Percentiles rank a stretch among this genome's conserved stretches.
Evolutionary conservation across 2,797 vertebrate genomes (phyloP).

Genomic region (Myotis findleyi): DNA sequence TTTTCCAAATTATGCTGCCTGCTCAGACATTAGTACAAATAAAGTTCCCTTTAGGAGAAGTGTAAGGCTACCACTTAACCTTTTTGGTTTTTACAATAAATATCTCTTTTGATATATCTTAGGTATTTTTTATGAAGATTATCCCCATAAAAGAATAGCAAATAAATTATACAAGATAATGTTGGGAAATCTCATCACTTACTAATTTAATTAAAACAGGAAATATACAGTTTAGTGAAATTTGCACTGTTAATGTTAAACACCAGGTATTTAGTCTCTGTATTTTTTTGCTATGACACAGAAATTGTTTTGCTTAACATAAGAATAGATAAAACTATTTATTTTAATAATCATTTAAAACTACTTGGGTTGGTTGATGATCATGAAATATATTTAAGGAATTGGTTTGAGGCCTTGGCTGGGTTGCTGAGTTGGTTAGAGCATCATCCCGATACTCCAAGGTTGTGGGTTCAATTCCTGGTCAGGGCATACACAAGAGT

Average conservation of each 20-base stretch:
- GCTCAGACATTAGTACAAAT: background rate
- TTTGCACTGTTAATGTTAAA: background rate
- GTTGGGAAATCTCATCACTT: background rate
- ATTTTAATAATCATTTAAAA: background rate
- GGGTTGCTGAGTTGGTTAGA: too few species aligned
- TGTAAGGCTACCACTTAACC: background rate
- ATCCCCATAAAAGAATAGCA: background rate
- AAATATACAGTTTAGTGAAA: background rate
- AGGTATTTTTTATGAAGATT: background rate
- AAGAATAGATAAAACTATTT: background rate
- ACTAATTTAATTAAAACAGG: constrained; percentile 5
- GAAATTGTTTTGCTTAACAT: background rate
- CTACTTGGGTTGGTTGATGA: background rate
- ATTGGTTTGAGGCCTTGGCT: background rate
- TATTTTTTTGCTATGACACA: background rate
- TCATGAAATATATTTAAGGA: constrained; percentile 11
- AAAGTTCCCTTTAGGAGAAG: background rate
- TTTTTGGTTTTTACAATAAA: background rate
- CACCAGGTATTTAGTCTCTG: background rate
- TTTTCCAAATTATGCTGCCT: background rate
- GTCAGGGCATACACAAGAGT: too few species aligned
- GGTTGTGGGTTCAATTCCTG: too few species aligned
- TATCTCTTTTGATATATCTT: background rate
- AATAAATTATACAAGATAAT: background rate
- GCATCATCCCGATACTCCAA: too few species aligned